A percentile compares a stretch with the other conserved stretches of the same genome.
Conservation (phyloP, 2,113 vertebrate genomes). For the Eidolon helvum region DNA sequence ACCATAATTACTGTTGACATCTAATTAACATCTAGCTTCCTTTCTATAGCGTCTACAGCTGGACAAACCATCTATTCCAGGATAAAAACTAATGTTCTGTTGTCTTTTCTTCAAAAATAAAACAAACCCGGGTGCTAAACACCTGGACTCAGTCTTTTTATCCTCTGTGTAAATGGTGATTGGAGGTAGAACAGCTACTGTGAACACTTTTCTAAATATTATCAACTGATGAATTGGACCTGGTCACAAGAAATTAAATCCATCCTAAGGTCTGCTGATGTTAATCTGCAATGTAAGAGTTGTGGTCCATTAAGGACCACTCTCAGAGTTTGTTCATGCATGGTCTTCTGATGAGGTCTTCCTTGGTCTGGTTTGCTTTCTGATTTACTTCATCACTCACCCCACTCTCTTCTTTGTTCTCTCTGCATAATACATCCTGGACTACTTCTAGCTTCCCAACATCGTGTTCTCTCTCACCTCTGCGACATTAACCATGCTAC, state of each 20-base stretch:
- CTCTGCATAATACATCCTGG: neutral
- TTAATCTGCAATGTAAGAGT: neutral
- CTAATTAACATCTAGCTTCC: slow-evolving; percentile 89
- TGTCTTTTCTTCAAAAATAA: slow-evolving; percentile 72
- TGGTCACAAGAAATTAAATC: neutral
- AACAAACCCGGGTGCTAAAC: slow-evolving; percentile 65
- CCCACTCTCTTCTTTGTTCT: neutral
- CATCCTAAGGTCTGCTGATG: accelerated
- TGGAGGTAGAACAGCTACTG: neutral
- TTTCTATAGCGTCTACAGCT: slow-evolving; percentile 86
- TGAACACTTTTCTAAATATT: neutral
- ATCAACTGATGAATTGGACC: neutral
- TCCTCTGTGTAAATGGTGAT: neutral
- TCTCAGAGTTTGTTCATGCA: neutral
- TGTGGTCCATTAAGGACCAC: neutral
- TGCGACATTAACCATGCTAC: too few species aligned
- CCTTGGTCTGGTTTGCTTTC: neutral
- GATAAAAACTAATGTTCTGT: slow-evolving; percentile 75
- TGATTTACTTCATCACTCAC: neutral
- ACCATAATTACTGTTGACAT: slow-evolving; percentile 92
- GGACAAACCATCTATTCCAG: slow-evolving; percentile 84
- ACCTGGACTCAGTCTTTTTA: slow-evolving; percentile 66
- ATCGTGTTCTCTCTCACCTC: neutral
- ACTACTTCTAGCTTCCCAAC: neutral
- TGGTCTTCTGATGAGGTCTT: neutral